Evolutionary conservation across 2,797 vertebrate genomes (phyloP).

Genomic region (Acanthurus lineatus): DNA sequence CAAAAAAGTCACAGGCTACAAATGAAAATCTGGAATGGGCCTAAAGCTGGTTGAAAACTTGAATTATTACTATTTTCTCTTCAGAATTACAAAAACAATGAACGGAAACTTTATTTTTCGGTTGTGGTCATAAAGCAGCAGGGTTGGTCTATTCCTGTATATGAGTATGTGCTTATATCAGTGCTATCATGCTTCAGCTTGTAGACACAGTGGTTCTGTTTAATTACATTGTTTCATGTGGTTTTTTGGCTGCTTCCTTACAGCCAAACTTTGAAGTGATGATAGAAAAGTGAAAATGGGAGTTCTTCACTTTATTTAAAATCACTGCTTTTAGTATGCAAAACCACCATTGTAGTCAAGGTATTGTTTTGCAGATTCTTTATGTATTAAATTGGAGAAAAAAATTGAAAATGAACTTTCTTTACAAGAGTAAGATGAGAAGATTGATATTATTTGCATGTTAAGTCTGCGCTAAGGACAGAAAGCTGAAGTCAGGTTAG

Average conservation of each 20-base stretch:
- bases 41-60: conserved; percentile 34
- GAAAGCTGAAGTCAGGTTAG: not conserved
- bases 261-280: not conserved
- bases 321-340: not conserved
- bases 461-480: not conserved
- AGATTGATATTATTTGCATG: not conserved
- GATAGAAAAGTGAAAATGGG: not conserved
- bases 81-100: conserved; percentile 40
- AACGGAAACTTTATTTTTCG: not conserved
- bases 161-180: not conserved
- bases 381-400: too few relatives aligned
- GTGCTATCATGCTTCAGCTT: conserved; percentile 1
- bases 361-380: not conserved
- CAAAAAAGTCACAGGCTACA: conserved; percentile 5
- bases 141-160: not conserved
- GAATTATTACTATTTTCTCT: conserved; percentile 1
- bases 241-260: not conserved
- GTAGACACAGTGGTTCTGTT: not conserved
- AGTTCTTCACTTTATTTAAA: not conserved
- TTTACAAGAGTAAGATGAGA: not conserved
- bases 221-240: not conserved
- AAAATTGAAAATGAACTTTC: not conserved
- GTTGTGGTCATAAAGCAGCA: conserved; percentile 11
- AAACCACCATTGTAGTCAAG: not conserved
- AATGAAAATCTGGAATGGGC: conserved; percentile 15